Conservation (phyloP, 2,113 vertebrate species). For the Dipodomys merriami region DNA sequence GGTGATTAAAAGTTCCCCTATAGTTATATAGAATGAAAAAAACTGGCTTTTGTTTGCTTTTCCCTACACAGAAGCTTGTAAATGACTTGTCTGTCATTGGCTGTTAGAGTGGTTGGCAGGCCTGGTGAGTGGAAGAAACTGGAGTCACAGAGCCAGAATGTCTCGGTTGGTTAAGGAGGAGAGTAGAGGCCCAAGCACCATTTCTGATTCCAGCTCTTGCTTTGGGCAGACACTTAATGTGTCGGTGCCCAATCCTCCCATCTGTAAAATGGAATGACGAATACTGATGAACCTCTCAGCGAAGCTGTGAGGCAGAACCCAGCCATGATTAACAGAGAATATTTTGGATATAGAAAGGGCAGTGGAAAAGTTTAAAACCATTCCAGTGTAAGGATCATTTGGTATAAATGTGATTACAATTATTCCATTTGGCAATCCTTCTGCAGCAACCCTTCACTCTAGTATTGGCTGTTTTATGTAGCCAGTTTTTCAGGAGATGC, state of each 20-base stretch:
- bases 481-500: slow-evolving; percentile 7
- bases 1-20: slow-evolving; percentile 71
- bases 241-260: slow-evolving; percentile 18
- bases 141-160: slow-evolving; percentile 45
- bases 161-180: slow-evolving; percentile 52
- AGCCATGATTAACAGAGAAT: background rate
- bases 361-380: slow-evolving; percentile 53
- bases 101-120: slow-evolving; percentile 63
- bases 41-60: slow-evolving; percentile 74
- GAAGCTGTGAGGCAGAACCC: slow-evolving; percentile 49
- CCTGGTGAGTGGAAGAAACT: background rate
- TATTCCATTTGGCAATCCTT: slow-evolving; percentile 51
- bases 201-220: background rate
- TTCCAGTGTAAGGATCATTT: slow-evolving; percentile 24
- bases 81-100: slow-evolving; percentile 66
- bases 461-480: background rate
- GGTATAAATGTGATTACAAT: slow-evolving; percentile 42
- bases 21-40: slow-evolving; percentile 66
- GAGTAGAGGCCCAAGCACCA: background rate
- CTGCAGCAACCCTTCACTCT: background rate
- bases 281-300: slow-evolving; percentile 36
- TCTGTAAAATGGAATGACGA: slow-evolving; percentile 60
- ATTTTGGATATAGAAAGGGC: slow-evolving; percentile 26
- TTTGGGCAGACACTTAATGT: slow-evolving; percentile 14
- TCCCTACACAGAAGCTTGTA: slow-evolving; percentile 63